These are phyloP conservation scores for Aphelinus atriplicis DNA, from an alignment of 1,140 invertebrate species.

Conservation along the genomic window DNA sequence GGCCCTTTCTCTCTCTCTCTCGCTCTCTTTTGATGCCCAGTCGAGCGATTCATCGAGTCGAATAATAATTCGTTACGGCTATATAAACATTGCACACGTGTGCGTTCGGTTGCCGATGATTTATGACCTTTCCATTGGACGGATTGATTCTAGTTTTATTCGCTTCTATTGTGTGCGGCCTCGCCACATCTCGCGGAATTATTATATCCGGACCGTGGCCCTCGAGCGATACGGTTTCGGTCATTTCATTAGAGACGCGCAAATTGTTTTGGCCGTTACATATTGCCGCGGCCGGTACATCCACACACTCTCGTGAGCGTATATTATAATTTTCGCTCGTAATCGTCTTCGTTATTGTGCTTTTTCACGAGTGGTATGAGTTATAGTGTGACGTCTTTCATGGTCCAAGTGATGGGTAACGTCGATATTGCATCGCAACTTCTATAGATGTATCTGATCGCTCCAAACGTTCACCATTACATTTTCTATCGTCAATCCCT, in stretches of 20 bases:
- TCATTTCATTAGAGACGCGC: conserved; percentile 14
- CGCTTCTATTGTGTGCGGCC: neutral
- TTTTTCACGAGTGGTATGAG: neutral
- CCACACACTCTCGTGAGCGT: too few species aligned
- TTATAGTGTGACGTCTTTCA: too few species aligned
- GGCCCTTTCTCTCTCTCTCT: conserved; percentile 3
- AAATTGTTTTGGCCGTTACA: neutral
- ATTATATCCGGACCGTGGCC: neutral
- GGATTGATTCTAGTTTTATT: conserved; percentile 28
- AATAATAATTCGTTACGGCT: conserved; percentile 39
- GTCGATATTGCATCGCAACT: too few species aligned
- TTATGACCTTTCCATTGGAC: conserved; percentile 24
- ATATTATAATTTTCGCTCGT: neutral
- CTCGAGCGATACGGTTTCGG: neutral
- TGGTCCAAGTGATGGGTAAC: too few species aligned
- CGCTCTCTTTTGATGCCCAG: conserved; percentile 8
- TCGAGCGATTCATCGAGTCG: conserved; percentile 24
- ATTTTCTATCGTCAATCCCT: too few species aligned
- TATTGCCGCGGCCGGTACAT: neutral
- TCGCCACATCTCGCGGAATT: conserved; percentile 2
- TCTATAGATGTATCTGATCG: too few species aligned
- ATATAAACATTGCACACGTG: conserved; percentile 29
- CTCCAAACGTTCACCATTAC: too few species aligned
- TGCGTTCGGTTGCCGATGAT: too few species aligned
- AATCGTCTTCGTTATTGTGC: neutral